phyloP scores from a whole-genome alignment of 2,113 vertebrate species.

The Heptranchias perlo region DNA sequence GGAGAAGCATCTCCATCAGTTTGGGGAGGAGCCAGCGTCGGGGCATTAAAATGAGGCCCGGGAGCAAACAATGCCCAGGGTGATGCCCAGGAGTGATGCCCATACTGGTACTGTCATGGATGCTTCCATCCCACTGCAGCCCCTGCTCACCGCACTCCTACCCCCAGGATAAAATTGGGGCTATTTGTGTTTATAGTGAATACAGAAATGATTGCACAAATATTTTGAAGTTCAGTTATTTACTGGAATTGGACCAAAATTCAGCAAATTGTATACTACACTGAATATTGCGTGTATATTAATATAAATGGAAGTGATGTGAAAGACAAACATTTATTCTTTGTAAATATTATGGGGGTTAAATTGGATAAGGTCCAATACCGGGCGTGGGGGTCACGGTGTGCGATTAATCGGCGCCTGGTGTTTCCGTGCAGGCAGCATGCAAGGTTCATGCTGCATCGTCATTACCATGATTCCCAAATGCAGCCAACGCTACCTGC shows the following conservation, averaged over 20 bases:
- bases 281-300: background rate
- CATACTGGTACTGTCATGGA: background rate
- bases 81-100: background rate
- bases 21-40: background rate
- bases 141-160: background rate
- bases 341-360: constrained; percentile 18
- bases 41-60: background rate
- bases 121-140: background rate
- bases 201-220: background rate
- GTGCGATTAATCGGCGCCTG: no score
- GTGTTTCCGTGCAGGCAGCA: no score
- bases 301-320: background rate
- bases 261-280: background rate
- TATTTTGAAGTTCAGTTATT: background rate
- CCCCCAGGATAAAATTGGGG: background rate
- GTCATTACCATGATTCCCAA: no score
- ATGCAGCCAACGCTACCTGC: no score
- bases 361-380: no score
- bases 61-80: no score
- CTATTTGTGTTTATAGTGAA: background rate
- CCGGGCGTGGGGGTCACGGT: no score
- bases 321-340: background rate
- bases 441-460: no score
- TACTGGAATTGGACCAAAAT: background rate
- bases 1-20: background rate